phyloP scores from a whole-genome alignment of 2,888 invertebrate species.

The Hypolimnas misippus region DNA sequence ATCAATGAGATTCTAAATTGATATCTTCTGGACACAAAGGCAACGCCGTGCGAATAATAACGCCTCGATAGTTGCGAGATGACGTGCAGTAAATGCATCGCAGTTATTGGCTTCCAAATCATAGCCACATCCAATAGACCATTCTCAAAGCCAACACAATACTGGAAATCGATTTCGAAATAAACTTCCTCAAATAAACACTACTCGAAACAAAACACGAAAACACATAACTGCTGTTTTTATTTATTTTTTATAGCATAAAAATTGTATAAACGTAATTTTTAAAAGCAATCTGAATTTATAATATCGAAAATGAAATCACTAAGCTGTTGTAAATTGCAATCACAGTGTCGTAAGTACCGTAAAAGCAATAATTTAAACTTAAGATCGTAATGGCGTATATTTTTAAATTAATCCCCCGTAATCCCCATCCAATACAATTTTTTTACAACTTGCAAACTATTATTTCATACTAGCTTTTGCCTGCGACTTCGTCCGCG shows the following conservation, averaged over 20 bases:
- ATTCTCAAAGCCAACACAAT: slow-evolving; percentile 11
- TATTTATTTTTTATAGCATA: neutral
- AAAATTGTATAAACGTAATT: neutral
- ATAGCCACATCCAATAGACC: slow-evolving; percentile 10
- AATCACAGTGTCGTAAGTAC: slow-evolving; percentile 32
- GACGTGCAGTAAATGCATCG: slow-evolving; percentile 70
- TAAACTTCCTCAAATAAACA: neutral
- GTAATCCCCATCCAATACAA: slow-evolving; percentile 36
- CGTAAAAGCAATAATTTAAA: slow-evolving; percentile 34
- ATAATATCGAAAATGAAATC: slow-evolving; percentile 26
- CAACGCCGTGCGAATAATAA: slow-evolving; percentile 75
- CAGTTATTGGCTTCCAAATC: slow-evolving; percentile 66
- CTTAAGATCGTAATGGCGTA: slow-evolving; percentile 32
- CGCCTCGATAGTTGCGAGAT: slow-evolving; percentile 61
- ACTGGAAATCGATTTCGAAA: slow-evolving; percentile 14
- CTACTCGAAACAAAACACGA: too few species aligned
- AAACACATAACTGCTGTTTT: neutral
- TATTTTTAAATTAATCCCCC: slow-evolving; percentile 32
- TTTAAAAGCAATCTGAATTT: slow-evolving; percentile 14
- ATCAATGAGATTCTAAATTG: slow-evolving; percentile 66
- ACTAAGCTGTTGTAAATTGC: slow-evolving; percentile 33
- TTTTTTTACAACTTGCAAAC: slow-evolving; percentile 40
- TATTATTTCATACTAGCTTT: slow-evolving; percentile 46
- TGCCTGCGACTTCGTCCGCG: too few species aligned
- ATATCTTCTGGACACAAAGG: slow-evolving; percentile 76